Evolutionary conservation across 2,888 invertebrate genomes (phyloP), one percentile per base, ranked within the genome.

Genomic region (Phoenoteleia sp.): DNA sequence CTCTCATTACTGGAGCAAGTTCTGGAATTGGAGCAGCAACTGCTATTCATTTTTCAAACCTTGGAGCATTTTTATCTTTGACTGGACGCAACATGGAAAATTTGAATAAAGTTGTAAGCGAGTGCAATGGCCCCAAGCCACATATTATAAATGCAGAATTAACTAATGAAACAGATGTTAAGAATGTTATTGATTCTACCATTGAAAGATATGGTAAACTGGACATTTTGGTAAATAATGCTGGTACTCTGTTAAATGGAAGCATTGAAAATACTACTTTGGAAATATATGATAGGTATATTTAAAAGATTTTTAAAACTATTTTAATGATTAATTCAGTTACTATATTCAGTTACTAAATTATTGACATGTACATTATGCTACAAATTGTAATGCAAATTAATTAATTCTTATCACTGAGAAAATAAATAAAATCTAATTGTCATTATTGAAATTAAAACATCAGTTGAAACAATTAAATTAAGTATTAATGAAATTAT

Each of bases 151-250:
- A 95, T 19, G 97, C 96, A 0, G 98, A 98, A 89, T 93, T 98
- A 76, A 96, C 95, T 1, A 96, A 96, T 84, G 98, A 98, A 92
- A 92, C 92, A 0, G 97, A 98, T 86, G 96, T 96, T 0, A 95
- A 96, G 91, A 95, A 95, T 15, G 96, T 98, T 71, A 94, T 98
- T 2, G 95, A 96, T 23, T 95, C 95, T 33, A 97, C 98, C 0
- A 93, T 98, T 0, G 94, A 96, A 29, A 96, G 97, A 88, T 98
- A 95, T 91, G 96, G 97, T 0, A 96, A 96, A 92, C 94, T 98
- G 11, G 97, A 98, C 94, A 96, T 98, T n/a, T 93, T 98, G 62
- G 95, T 98, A 0, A 98, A 99, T 93, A 98, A 97, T 94, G 99
- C 99, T 15, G 99, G 99, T 2, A 96, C 97, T 27, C 94, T 98